phyloP scores from a whole-genome alignment of 2,113 vertebrate genomes.

The Holacanthus passer region DNA sequence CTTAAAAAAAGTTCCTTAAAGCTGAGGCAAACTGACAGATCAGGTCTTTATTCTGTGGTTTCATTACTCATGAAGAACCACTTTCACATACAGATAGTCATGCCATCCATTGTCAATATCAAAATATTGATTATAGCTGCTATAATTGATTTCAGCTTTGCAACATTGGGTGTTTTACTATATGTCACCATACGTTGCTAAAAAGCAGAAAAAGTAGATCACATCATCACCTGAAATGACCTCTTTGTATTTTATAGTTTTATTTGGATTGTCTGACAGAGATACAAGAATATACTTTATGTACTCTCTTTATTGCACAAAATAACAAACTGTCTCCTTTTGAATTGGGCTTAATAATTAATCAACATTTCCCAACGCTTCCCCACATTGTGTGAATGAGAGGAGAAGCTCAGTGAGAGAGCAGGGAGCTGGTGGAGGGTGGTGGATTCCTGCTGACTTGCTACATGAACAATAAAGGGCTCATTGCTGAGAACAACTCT shows the following conservation, averaged over 20 bases:
- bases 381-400: background rate
- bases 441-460: conserved; percentile 69
- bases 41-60: background rate
- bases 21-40: no score
- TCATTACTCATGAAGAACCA: no score
- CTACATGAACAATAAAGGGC: conserved; percentile 73
- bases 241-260: background rate
- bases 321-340: background rate
- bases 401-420: background rate
- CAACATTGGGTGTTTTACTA: background rate
- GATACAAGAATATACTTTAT: no score
- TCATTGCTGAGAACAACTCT: conserved; percentile 43
- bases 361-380: background rate
- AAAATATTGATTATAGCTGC: no score
- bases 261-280: background rate
- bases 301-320: background rate
- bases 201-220: background rate
- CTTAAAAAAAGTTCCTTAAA: no score
- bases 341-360: background rate
- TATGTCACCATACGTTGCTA: background rate
- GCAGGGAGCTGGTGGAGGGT: conserved; percentile 6
- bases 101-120: background rate
- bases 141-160: background rate
- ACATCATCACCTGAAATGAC: background rate
- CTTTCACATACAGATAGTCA: background rate